Conservation (phyloP, 2,888 invertebrate species). For the Cybosia mesomella region DNA sequence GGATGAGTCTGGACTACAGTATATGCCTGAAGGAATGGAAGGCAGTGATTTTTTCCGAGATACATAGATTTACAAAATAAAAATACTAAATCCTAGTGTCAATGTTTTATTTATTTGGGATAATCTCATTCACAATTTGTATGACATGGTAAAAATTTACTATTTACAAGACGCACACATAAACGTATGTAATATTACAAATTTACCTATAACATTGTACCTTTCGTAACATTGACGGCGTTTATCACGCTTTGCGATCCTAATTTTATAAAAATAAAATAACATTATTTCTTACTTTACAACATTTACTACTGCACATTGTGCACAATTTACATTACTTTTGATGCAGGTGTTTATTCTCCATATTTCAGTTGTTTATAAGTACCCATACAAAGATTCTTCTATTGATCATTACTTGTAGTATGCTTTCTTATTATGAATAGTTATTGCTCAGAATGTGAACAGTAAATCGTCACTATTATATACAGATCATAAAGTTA, state of each 20-base stretch:
- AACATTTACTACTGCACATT: conserved; percentile 79
- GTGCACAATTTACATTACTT: conserved; percentile 71
- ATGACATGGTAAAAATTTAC: conserved; percentile 83
- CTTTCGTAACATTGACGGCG: conserved; percentile 75
- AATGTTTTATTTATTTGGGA: conserved; percentile 82
- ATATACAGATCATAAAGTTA: conserved; percentile 59
- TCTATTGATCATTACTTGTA: background rate
- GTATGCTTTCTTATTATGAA: conserved; percentile 16
- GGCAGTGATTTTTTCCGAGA: conserved; percentile 87
- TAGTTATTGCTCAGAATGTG: conserved; percentile 35
- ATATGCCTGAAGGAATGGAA: conserved; percentile 90
- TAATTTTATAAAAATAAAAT: conserved; percentile 83
- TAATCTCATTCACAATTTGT: conserved; percentile 85
- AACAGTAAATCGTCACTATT: conserved; percentile 55
- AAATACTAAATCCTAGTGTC: conserved; percentile 66
- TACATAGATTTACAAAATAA: conserved; percentile 35
- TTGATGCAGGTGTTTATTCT: conserved; percentile 48
- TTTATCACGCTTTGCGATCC: conserved; percentile 72
- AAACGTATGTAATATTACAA: conserved; percentile 72
- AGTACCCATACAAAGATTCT: conserved; percentile 8
- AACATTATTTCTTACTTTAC: conserved; percentile 77
- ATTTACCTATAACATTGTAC: conserved; percentile 81
- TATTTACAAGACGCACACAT: conserved; percentile 82
- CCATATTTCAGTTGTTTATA: conserved; percentile 32
- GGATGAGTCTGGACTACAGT: conserved; percentile 86